Base-by-base conservation (phyloP, 2,888 invertebrate genomes). In the Stenichneumon culpator region DNA sequence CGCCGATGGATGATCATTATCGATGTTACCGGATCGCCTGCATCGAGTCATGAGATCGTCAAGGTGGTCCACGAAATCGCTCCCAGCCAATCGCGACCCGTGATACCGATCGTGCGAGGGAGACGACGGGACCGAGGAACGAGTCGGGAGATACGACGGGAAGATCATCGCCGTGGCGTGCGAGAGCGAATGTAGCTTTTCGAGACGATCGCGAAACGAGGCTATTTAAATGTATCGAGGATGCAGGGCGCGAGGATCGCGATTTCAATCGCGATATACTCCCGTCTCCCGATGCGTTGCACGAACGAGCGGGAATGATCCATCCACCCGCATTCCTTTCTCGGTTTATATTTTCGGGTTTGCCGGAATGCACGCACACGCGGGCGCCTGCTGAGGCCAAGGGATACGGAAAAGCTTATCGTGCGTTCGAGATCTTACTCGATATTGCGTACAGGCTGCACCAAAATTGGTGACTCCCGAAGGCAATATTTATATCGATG, bases 191-290 rank as follows among this genome's bases (percentile, higher is more conserved):
- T 52, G 25, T 47, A 16, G 28, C 25, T 69, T 47, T 72, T 57
- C 70, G 25, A 67, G 81, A 32, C 81, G 81, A 73, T 84, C 74
- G 50, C 57, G 82, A 90, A 91, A 89, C 89, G 86, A 89, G 88
- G 84, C 86, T 88, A 89, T 89, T 87, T 89, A 90, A 90, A 89
- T 90, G 89, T 90, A 89, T 90, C 91, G 89, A 88, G 90, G 89
- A 89, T 90, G 86, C 86, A 83, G 88, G 87, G 86, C 87, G 88
- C 79, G 89, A 86, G 86, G 86, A 88, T 88, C 86, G 85, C 87
- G 89, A 91, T 90, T 86, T 87, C 88, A 88, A 88, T 89, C 89
- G 90, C 79, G 79, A 74, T 74, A 73, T 28, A 47, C 14, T 74
- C 44, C 28, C 70, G 50, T 44, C 73, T 83, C 69, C 28, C 39